Conservation (phyloP, 2,888 invertebrate species). For the Drosophila neotestacea region DNA sequence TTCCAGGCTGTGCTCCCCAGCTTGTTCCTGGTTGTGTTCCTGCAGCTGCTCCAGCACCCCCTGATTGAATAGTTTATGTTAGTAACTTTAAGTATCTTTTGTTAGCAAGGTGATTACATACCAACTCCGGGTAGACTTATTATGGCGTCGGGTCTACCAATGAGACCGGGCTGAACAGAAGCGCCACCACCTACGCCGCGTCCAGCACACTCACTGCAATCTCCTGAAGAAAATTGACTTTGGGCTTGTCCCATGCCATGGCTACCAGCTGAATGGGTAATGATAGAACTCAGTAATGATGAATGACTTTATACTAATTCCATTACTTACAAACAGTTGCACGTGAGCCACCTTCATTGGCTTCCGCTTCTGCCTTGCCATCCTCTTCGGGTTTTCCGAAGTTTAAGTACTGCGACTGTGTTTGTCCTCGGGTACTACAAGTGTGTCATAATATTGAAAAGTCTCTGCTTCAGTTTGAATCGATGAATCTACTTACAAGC, state of each 20-base stretch:
- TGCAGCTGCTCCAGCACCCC: conserved; percentile 7
- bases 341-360: conserved; percentile 87
- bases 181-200: conserved; percentile 18
- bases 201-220: conserved; percentile 75
- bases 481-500: conserved; percentile 77
- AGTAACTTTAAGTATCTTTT: background rate
- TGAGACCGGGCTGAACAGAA: conserved; percentile 15
- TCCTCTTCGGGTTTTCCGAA: conserved; percentile 88
- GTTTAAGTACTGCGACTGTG: conserved; percentile 93
- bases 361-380: conserved; percentile 93
- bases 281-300: background rate
- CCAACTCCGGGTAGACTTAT: conserved; percentile 61
- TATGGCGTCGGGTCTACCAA: conserved; percentile 65
- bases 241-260: conserved; percentile 96
- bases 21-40: conserved; percentile 12
- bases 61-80: background rate
- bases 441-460: background rate
- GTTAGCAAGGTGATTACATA: conserved; percentile 14
- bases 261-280: conserved; percentile 88
- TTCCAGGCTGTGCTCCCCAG: conserved; percentile 9
- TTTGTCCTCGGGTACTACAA: conserved; percentile 88
- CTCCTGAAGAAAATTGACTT: conserved; percentile 90
- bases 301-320: background rate
- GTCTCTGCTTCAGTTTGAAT: background rate
- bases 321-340: conserved; percentile 84